Percentiles rank a stretch among this genome's conserved stretches.
Conservation (phyloP, 1,140 invertebrate species). For the Argopecten irradians region DNA sequence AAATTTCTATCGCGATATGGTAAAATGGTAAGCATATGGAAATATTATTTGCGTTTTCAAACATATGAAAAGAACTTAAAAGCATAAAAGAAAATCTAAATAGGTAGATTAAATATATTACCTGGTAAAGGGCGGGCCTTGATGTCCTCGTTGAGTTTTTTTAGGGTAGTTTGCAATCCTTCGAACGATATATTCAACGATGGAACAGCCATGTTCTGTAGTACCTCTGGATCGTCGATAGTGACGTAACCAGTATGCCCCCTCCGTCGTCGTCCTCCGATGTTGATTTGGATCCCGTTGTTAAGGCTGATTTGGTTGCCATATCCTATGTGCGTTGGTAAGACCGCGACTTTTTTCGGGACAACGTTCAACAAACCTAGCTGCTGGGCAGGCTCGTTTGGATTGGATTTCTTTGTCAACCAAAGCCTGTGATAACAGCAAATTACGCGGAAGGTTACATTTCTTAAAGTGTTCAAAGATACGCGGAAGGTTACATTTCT, state of each 20-base stretch:
- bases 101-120: no score
- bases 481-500: no score
- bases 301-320: neutral
- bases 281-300: neutral
- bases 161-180: neutral
- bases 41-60: no score
- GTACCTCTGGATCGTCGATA: neutral
- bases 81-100: no score
- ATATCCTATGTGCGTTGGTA: neutral
- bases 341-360: neutral
- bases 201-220: neutral
- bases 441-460: no score
- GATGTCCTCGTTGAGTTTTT: neutral
- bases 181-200: neutral
- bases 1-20: no score
- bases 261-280: neutral
- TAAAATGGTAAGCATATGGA: no score
- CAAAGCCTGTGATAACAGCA: neutral
- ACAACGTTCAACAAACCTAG: neutral
- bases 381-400: neutral
- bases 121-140: neutral
- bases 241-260: neutral
- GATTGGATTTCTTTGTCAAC: neutral
- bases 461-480: no score
- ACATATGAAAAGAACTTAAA: no score